phyloP scores from a whole-genome alignment of 2,113 vertebrate species.

The Neogale vison region DNA sequence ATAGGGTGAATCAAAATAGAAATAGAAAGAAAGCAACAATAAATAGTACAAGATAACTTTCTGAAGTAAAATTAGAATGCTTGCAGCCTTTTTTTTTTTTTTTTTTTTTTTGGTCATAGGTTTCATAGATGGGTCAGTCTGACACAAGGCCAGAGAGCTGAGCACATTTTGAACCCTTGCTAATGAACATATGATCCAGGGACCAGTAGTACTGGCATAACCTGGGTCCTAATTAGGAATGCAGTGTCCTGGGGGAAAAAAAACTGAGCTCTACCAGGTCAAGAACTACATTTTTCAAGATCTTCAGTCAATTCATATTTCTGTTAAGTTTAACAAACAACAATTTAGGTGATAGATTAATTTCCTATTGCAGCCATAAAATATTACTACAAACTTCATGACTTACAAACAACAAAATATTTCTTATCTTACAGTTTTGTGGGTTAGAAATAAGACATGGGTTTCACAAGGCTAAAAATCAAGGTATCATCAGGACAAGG shows the following conservation, averaged over 20 bases:
- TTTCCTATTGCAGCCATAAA: neutral
- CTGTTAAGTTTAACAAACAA: neutral
- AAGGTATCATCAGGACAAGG: neutral
- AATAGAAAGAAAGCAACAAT: neutral
- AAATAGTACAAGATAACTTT: neutral
- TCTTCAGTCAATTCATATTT: neutral
- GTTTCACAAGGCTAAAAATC: neutral
- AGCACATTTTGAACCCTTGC: neutral
- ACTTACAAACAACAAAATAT: neutral
- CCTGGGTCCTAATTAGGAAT: neutral
- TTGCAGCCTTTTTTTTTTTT: neutral
- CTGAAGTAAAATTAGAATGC: neutral
- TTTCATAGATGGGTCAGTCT: neutral
- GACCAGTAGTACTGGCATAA: neutral
- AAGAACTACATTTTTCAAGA: neutral
- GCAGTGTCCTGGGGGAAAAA: neutral
- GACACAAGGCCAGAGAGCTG: neutral
- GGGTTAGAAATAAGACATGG: neutral
- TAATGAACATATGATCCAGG: neutral
- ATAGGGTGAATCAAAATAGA: neutral
- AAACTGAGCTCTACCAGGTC: neutral
- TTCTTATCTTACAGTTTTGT: neutral
- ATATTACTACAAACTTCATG: neutral
- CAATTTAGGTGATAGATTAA: neutral
- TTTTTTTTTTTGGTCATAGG: neutral